phyloP scores from a whole-genome alignment of 64 coral and sea anemone species.

The Montipora cactus region DNA sequence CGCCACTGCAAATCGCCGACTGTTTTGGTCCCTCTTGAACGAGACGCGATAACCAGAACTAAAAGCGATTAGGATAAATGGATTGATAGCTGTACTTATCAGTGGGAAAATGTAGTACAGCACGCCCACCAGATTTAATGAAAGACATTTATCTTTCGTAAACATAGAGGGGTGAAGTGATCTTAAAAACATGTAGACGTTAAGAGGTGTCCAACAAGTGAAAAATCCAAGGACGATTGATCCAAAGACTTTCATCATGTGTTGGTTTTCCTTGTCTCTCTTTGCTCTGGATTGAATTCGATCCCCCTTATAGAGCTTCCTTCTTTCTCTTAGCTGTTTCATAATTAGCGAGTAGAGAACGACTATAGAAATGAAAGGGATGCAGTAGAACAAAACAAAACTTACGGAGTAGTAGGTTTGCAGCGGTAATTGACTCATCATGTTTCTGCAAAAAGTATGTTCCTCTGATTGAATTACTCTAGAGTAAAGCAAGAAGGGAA shows the following conservation, averaged over 20 bases:
- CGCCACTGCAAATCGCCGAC: too few relatives aligned
- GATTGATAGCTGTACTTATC: constrained; percentile 15
- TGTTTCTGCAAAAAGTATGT: constrained; percentile 39
- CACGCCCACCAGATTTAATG: not conserved
- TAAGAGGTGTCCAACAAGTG: constrained; percentile 11
- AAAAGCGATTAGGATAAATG: not conserved
- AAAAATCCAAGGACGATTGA: constrained; percentile 4
- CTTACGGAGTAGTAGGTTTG: not conserved
- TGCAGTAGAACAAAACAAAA: not conserved
- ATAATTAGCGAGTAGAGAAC: not conserved
- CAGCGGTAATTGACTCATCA: not conserved
- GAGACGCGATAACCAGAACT: not conserved
- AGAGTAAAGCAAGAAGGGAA: not conserved
- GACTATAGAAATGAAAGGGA: not conserved
- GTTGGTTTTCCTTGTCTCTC: constrained; percentile 8
- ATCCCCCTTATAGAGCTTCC: too few relatives aligned
- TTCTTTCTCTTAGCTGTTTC: not conserved
- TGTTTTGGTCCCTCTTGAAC: too few relatives aligned
- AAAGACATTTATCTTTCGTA: constrained; percentile 11
- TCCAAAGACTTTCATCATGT: constrained; percentile 4
- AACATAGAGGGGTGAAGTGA: not conserved
- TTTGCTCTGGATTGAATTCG: not conserved
- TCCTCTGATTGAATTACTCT: not conserved
- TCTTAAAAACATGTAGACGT: constrained; percentile 10
- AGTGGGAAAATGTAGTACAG: not conserved